Base-by-base conservation (phyloP, 2,113 vertebrate species). In the Pipra filicauda region DNA sequence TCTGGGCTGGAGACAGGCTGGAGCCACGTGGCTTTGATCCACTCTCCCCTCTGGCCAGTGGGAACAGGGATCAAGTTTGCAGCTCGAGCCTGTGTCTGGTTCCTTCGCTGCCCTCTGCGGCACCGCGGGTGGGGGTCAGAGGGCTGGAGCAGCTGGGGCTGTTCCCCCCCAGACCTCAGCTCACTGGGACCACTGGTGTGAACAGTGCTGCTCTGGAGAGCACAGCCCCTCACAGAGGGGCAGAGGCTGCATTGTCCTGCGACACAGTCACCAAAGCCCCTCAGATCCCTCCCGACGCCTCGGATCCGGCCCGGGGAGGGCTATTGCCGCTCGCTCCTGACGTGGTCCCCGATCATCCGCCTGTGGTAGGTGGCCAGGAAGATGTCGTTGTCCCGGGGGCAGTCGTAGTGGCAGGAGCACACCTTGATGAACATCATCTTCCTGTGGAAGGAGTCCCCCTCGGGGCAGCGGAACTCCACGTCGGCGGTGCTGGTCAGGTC, bases 371-470 rank as follows among this genome's bases (percentile, higher is more conserved):
- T 97, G 14, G 97, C 96, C 85, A 98, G 88, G 95, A 98, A 98
- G 94, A 98, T 98, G 93, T 98, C 97, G 0, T 98, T 98, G 75
- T 98, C 97, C 2, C 79, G 92, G 8, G 98, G 98, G 31, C 98
- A 98, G 94, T 98, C 95, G 0, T 96, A 70, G 91, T 98, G 98
- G 93, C 98, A 98, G 91, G 98, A 97, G 91, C 98, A 98, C 62
- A 92, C 96, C 94, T 97, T 98, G 95, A 98, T 98, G 78, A 98
- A 97, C 98, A 98, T 98, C 97, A 98, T 98, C 94, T 98, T 98
- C 65, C 95, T 94, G 31, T 70, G 95, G 95, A 98, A 98, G 49
- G 85, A 80, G 41, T 98, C 98, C 6, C 98, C 98, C 67, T 98
- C 98, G 0, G 98, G 98, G 82, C 98, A 98, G 59, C 6, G 94